Percentiles rank a stretch among this genome's conserved stretches.
Evolutionary conservation across 2,797 vertebrate genomes (phyloP).

Genomic region (Sphenodon punctatus): DNA sequence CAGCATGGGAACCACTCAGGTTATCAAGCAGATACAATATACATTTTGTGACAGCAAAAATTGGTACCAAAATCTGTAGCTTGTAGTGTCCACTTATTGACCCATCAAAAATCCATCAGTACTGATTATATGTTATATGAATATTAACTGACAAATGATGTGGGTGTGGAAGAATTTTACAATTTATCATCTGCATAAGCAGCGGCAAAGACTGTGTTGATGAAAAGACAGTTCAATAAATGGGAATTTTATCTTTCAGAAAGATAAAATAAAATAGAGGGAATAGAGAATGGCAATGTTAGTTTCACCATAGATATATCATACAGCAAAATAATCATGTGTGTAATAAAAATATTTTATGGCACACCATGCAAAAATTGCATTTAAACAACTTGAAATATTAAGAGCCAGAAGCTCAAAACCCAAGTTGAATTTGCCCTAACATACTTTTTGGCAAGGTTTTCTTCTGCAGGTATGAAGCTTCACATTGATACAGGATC

Average conservation of each 20-base stretch:
- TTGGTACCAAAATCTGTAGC: constrained; percentile 36
- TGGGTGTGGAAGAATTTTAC: constrained; percentile 61
- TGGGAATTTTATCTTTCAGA: constrained; percentile 22
- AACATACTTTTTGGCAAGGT: background rate
- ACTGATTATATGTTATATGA: constrained; percentile 48
- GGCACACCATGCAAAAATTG: background rate
- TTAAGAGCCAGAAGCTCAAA: background rate
- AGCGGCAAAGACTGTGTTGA: constrained; percentile 33
- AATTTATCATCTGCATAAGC: constrained; percentile 40
- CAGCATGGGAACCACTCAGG: too few species aligned
- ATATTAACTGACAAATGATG: constrained; percentile 46
- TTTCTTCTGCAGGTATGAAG: background rate
- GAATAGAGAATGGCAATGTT: background rate
- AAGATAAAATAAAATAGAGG: background rate
- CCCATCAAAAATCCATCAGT: constrained; percentile 62
- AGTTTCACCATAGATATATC: background rate
- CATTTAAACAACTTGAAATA: constrained; percentile 6
- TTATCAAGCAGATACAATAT: constrained; percentile 24
- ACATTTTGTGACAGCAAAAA: constrained; percentile 23
- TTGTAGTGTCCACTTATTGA: constrained; percentile 52
- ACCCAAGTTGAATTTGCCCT: background rate
- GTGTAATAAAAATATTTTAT: background rate
- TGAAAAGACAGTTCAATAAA: constrained; percentile 34
- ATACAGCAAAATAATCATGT: background rate
- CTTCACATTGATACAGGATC: background rate